Percentiles rank a stretch among this genome's conserved stretches.
These are phyloP conservation scores for Micrasema minimum DNA, from an alignment of 1,140 invertebrate genomes.

Conservation along the genomic window DNA sequence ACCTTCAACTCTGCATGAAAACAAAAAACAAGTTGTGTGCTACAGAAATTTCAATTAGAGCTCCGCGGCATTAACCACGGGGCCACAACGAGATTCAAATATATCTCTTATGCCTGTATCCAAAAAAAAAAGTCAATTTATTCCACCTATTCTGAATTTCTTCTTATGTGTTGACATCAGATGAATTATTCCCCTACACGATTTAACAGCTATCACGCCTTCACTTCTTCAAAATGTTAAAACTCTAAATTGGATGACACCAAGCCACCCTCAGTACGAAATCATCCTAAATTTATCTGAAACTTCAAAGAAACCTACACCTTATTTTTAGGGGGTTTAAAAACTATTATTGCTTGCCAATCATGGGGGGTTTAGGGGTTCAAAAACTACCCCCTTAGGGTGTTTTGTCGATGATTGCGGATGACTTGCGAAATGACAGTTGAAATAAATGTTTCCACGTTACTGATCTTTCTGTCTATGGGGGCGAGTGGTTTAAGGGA, in stretches of 20 bases:
- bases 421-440: conserved; percentile 53
- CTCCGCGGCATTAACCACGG: too few species aligned
- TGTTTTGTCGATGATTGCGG: conserved; percentile 46
- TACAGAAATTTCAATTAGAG: too few species aligned
- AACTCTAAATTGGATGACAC: conserved; percentile 52
- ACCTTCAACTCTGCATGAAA: too few species aligned
- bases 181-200: conserved; percentile 27
- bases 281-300: conserved; percentile 5
- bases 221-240: conserved; percentile 53
- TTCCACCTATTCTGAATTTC: neutral
- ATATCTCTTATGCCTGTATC: too few species aligned
- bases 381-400: conserved; percentile 6
- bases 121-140: too few species aligned
- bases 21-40: too few species aligned
- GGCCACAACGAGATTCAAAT: too few species aligned
- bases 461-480: conserved; percentile 46
- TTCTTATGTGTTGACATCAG: conserved; percentile 26
- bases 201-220: conserved; percentile 48
- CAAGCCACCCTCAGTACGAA: neutral
- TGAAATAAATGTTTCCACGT: conserved; percentile 53
- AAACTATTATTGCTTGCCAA: conserved; percentile 8
- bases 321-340: conserved; percentile 5
- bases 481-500: conserved; percentile 13
- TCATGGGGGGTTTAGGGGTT: neutral
- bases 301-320: conserved; percentile 13